A percentile compares a stretch with the other conserved stretches of the same genome.
These are phyloP conservation scores for Elephantulus edwardii DNA, from an alignment of 2,113 vertebrate genomes.

Conservation along the genomic window DNA sequence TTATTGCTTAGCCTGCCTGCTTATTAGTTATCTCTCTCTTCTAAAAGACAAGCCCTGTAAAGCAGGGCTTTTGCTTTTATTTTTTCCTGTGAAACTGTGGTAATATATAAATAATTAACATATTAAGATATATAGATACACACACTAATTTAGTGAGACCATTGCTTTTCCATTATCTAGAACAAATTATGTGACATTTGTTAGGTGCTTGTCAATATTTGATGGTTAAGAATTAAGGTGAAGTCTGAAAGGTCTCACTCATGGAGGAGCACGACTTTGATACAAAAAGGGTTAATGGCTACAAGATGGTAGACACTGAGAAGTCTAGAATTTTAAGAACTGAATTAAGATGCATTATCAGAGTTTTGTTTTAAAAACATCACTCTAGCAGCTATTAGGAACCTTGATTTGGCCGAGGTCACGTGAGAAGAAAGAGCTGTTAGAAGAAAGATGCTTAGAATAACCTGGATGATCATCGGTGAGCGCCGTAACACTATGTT, in stretches of 20 bases:
- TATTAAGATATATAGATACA: too few relatives aligned
- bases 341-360: background rate
- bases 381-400: conserved; percentile 13
- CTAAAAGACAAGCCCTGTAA: conserved; percentile 2
- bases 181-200: too few relatives aligned
- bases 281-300: background rate
- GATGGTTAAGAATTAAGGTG: background rate
- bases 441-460: conserved; percentile 6
- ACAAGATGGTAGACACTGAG: background rate
- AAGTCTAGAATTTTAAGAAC: conserved; percentile 1
- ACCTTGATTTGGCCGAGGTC: conserved; percentile 10
- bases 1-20: background rate
- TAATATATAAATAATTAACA: background rate
- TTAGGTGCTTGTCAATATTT: background rate
- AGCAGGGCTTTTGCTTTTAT: background rate
- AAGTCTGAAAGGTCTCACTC: background rate
- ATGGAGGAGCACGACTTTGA: background rate
- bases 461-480: background rate
- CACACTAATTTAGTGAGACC: background rate
- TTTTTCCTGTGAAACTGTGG: background rate
- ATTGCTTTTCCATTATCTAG: background rate
- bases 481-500: background rate
- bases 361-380: conserved; percentile 36
- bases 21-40: background rate
- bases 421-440: conserved; percentile 21